Base-by-base conservation (phyloP, 2,797 vertebrate species). In the Parauchenoglanis punctatus region DNA sequence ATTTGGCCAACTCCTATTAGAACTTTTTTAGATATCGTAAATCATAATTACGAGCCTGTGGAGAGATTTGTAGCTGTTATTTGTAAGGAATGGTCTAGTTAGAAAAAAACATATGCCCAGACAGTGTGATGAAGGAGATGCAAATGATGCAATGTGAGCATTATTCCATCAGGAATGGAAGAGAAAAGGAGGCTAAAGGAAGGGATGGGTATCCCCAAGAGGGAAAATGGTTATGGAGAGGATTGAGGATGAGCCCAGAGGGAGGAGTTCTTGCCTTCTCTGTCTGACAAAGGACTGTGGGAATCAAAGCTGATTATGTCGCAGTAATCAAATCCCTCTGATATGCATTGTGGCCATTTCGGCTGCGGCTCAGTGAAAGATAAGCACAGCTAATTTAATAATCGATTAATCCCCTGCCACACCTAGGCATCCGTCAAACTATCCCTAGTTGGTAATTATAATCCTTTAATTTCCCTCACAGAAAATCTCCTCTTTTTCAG, bases 291-390 rank as follows among this genome's bases (percentile, higher is more conserved):
- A 25, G 25, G 86, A 87, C 89, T 84, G 28, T 49, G 85, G 90
- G 93, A 92, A 90, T 91, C 89, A 88, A 89, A 94, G 92, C 92
- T 90, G 94, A 95, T 95, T 94, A 94, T 94, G 90, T 91, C 92
- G 91, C 91, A 89, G 88, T 94, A 94, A 96, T 95, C 94, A 93
- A 94, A 95, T 95, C 93, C 87, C 92, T 90, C 89, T 91, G 91
- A 94, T 94, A 92, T 92, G 92, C 91, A 88, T 91, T 90, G 88
- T 92, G 87, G 93, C 92, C 90, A 88, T 94, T 94, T 93, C 91
- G 92, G 91, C 93, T 91, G 93, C 93, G 93, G 92, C 92, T 91
- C 90, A 88, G 90, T 87, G 88, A 94, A 95, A 93, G 89, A 95
- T 95, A 88, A 89, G 89, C 91, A 88, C 90, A 90, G 93, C 94